Percentiles rank a stretch among this genome's conserved stretches.
Conservation (phyloP, 2,888 invertebrate species). For the Ormyrus nitidulus region DNA sequence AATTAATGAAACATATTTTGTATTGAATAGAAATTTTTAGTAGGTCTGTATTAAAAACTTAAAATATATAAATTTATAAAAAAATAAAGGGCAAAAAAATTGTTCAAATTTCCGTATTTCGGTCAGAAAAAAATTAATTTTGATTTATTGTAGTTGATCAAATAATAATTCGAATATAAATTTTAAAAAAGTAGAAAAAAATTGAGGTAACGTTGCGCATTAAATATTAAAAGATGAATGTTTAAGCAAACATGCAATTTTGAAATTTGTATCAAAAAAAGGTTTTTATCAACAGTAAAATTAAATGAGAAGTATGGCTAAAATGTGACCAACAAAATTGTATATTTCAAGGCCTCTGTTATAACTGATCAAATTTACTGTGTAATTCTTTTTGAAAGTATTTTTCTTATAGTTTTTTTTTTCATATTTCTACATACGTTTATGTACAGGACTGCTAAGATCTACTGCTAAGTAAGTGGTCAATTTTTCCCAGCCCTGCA, state of each 20-base stretch:
- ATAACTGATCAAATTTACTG: conserved; percentile 31
- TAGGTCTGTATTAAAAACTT: conserved; percentile 23
- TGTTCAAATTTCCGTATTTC: neutral
- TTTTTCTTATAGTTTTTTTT: conserved; percentile 11
- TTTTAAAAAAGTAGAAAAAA: conserved; percentile 1
- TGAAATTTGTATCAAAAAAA: conserved; percentile 11
- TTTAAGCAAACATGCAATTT: neutral
- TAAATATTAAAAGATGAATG: conserved; percentile 11
- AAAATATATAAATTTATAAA: conserved; percentile 4
- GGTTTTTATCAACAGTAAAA: neutral
- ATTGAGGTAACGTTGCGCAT: neutral
- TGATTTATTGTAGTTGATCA: neutral
- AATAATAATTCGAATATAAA: neutral
- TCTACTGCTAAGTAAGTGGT: conserved; percentile 64
- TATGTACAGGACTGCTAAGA: conserved; percentile 65
- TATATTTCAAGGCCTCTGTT: conserved; percentile 34
- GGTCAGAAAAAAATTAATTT: conserved; percentile 1
- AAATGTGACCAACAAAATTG: conserved; percentile 15
- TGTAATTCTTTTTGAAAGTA: conserved; percentile 8
- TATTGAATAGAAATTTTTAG: conserved; percentile 21
- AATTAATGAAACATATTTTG: conserved; percentile 6
- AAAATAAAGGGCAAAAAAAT: conserved; percentile 17
- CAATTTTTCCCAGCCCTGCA: conserved; percentile 61
- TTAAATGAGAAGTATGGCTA: conserved; percentile 13
- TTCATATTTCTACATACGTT: conserved; percentile 50